Conservation (phyloP, 1,140 invertebrate species). For the Eurosta solidaginis region DNA sequence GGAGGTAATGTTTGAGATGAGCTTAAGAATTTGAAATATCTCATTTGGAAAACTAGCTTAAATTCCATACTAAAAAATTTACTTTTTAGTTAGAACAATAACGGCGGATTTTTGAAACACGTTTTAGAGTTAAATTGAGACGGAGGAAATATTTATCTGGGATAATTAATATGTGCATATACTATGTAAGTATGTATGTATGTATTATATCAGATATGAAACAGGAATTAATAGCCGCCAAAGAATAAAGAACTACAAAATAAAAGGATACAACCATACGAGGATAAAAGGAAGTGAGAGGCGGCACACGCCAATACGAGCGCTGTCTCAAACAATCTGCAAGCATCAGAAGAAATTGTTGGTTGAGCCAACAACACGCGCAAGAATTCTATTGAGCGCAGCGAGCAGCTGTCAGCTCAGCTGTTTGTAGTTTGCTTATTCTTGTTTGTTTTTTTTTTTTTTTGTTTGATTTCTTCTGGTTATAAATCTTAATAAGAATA, state of each 20-base stretch:
- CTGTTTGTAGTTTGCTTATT: background rate
- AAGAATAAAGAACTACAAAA: background rate
- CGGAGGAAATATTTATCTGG: too few species aligned
- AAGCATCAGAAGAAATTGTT: background rate
- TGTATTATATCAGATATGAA: too few species aligned
- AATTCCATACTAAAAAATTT: too few species aligned
- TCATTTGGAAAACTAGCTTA: too few species aligned
- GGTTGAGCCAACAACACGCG: background rate
- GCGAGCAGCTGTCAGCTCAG: slow-evolving; percentile 12
- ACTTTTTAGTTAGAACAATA: too few species aligned
- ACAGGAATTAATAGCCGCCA: background rate
- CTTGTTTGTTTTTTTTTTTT: background rate
- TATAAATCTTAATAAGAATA: too few species aligned
- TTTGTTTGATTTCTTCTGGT: background rate
- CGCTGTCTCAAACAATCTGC: background rate
- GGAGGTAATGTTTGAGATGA: too few species aligned
- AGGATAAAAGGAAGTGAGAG: background rate
- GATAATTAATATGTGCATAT: too few species aligned
- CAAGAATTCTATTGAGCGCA: background rate
- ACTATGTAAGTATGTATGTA: too few species aligned
- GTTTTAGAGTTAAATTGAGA: too few species aligned
- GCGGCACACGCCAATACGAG: background rate
- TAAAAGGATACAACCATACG: background rate
- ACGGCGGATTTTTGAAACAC: too few species aligned
- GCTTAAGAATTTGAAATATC: too few species aligned